Evolutionary conservation across 2,888 invertebrate genomes (phyloP).

Genomic region (Buathra laborator): DNA sequence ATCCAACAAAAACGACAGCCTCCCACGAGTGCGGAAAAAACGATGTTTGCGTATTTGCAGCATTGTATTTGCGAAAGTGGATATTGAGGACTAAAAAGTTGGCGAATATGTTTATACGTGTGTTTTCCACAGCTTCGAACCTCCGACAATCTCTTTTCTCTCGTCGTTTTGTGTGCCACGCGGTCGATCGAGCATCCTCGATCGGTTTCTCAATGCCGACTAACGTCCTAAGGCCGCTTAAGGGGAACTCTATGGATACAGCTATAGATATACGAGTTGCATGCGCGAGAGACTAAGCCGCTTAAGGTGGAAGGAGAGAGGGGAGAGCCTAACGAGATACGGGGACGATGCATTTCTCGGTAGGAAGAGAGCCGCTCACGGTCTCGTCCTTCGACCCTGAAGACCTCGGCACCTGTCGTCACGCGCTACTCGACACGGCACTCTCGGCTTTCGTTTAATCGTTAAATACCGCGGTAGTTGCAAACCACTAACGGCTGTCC

Average conservation of each 20-base stretch:
- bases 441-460: slow-evolving; percentile 49
- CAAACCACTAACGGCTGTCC: background rate
- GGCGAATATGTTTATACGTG: slow-evolving; percentile 52
- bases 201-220: slow-evolving; percentile 71
- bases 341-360: slow-evolving; percentile 32
- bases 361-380: slow-evolving; percentile 32
- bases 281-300: background rate
- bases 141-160: slow-evolving; percentile 39
- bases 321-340: slow-evolving; percentile 24
- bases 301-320: background rate
- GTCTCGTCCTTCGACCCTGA: slow-evolving; percentile 33
- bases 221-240: slow-evolving; percentile 52
- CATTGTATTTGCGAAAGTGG: slow-evolving; percentile 77
- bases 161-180: slow-evolving; percentile 83
- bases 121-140: slow-evolving; percentile 68
- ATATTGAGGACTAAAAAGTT: slow-evolving; percentile 83
- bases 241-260: background rate
- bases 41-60: background rate
- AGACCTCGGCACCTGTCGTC: slow-evolving; percentile 31
- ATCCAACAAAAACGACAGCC: slow-evolving; percentile 11
- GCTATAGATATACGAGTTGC: background rate
- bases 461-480: slow-evolving; percentile 15
- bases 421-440: background rate
- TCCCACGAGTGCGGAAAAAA: slow-evolving; percentile 14
- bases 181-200: slow-evolving; percentile 82